These are phyloP conservation scores for Magallana gigas DNA, from an alignment of 1,140 invertebrate genomes.

Conservation along the genomic window DNA sequence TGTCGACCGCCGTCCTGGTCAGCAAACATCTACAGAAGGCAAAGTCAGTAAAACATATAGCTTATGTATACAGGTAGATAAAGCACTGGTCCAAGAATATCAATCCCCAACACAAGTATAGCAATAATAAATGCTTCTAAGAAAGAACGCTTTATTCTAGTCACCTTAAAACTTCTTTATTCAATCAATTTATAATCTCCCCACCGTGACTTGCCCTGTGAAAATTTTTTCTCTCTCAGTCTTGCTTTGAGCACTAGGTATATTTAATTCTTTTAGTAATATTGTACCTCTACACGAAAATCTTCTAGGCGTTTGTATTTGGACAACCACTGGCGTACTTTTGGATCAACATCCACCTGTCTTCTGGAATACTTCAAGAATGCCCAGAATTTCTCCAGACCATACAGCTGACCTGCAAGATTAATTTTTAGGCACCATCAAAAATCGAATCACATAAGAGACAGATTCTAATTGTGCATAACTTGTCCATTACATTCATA, in stretches of 20 bases:
- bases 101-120: background rate
- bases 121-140: no score
- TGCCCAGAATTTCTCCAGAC: slow-evolving; percentile 99
- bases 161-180: no score
- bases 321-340: slow-evolving; percentile 88
- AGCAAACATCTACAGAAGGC: slow-evolving; percentile 2
- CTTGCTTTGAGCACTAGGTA: no score
- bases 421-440: background rate
- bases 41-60: background rate
- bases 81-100: background rate
- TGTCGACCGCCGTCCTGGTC: slow-evolving; percentile 37
- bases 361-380: slow-evolving; percentile 88
- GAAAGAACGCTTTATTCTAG: no score
- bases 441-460: no score
- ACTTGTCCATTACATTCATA: no score
- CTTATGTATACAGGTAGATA: background rate
- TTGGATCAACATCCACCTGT: slow-evolving; percentile 88
- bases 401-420: slow-evolving; percentile 94
- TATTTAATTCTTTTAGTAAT: no score
- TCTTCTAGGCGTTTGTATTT: slow-evolving; percentile 97
- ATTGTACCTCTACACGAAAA: slow-evolving; percentile 82
- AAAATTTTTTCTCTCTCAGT: no score
- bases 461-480: no score
- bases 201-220: no score
- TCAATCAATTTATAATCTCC: no score